Conservation (phyloP, 2,888 invertebrate species). For the Patella depressa region DNA sequence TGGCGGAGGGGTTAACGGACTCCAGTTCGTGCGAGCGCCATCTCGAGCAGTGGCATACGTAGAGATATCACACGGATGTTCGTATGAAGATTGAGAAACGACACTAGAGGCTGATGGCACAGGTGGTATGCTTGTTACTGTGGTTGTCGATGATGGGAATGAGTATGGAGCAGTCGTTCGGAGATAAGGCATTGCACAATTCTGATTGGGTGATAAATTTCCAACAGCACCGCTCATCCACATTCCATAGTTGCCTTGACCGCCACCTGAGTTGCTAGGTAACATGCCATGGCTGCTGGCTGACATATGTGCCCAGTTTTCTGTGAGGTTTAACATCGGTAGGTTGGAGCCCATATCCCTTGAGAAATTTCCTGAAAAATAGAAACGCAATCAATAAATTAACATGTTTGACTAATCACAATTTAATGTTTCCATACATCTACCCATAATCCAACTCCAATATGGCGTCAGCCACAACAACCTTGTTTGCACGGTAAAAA, state of each 20-base stretch:
- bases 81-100: conserved; percentile 44
- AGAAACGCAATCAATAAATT: conserved; percentile 15
- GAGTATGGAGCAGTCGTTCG: conserved; percentile 54
- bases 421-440: background rate
- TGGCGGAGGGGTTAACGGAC: conserved; percentile 59
- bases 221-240: conserved; percentile 59
- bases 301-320: conserved; percentile 63
- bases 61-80: conserved; percentile 56
- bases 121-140: conserved; percentile 42
- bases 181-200: conserved; percentile 64
- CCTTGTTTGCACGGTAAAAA: no score
- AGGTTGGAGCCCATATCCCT: conserved; percentile 59
- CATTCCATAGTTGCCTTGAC: conserved; percentile 59
- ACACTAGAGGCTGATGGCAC: conserved; percentile 40
- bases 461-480: background rate
- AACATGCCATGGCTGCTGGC: conserved; percentile 48
- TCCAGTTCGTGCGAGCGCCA: conserved; percentile 53
- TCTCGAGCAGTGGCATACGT: conserved; percentile 46
- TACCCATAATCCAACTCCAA: conserved; percentile 5
- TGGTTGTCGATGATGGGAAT: conserved; percentile 48
- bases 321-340: conserved; percentile 58
- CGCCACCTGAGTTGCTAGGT: conserved; percentile 46
- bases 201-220: conserved; percentile 63
- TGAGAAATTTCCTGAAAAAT: conserved; percentile 50
- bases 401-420: background rate